Conservation (phyloP, 1,140 invertebrate species). For the Pectinophora gossypiella region DNA sequence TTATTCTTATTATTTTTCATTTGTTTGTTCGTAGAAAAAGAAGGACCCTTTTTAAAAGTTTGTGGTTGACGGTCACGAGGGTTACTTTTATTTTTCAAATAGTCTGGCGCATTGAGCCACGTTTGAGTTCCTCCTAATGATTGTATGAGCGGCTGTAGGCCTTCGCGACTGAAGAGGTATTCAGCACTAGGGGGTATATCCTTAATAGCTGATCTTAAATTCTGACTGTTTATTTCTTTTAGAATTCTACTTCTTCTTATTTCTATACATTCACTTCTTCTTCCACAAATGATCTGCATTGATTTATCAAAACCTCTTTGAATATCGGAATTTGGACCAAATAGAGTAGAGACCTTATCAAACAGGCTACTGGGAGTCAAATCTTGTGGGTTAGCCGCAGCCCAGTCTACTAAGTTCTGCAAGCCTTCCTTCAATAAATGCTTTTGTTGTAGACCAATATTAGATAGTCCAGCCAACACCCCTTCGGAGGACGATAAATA, state of each 20-base stretch:
- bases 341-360: not conserved
- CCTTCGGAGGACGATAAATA: conserved; percentile 10
- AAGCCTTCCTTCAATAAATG: not conserved
- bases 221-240: conserved; percentile 22
- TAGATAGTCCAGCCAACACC: conserved; percentile 12
- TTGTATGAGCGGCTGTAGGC: conserved; percentile 21
- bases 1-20: not conserved
- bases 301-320: not conserved
- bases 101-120: conserved; percentile 22
- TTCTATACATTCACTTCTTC: conserved; percentile 27
- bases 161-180: conserved; percentile 27
- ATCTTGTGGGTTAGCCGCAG: not conserved
- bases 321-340: not conserved
- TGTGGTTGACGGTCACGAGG: too few species aligned
- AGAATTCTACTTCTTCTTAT: conserved; percentile 23
- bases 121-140: conserved; percentile 21
- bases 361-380: not conserved
- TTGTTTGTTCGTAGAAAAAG: not conserved
- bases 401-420: not conserved
- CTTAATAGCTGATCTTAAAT: conserved; percentile 20
- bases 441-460: conserved; percentile 6
- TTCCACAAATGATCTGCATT: conserved; percentile 27
- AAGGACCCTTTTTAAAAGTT: not conserved
- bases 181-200: conserved; percentile 24
- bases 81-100: not conserved